A percentile compares a stretch with the other conserved stretches of the same genome.
Conservation (phyloP, 2,797 vertebrate genomes). For the Tangara arthus region DNA sequence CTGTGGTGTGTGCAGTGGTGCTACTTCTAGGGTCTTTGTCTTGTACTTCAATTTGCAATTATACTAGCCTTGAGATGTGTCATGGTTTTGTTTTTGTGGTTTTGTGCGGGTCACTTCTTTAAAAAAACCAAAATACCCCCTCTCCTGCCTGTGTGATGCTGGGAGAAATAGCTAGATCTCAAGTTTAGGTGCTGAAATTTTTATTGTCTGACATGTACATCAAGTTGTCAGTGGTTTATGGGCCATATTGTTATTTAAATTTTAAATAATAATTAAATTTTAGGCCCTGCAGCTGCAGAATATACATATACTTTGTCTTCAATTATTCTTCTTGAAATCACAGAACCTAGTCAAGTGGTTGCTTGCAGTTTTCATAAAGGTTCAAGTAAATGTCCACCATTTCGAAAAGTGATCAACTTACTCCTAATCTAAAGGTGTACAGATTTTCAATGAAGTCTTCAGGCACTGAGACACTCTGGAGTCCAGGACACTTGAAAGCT, state of each 20-base stretch:
- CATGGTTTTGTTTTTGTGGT: background rate
- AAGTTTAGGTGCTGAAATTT: background rate
- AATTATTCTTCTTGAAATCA: background rate
- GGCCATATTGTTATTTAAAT: background rate
- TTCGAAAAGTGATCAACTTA: background rate
- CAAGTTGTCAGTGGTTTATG: background rate
- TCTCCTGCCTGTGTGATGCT: background rate
- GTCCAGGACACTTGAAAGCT: background rate
- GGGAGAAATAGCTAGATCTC: background rate
- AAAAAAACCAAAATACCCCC: rapidly evolving
- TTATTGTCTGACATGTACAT: background rate
- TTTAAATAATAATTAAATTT: background rate
- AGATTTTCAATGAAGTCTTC: background rate
- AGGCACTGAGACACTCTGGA: background rate
- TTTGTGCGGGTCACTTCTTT: background rate
- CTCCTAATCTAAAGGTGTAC: background rate
- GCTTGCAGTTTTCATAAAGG: background rate
- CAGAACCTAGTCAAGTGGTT: background rate
- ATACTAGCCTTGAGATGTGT: background rate
- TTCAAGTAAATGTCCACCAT: background rate
- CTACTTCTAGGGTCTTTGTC: background rate
- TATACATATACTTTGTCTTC: background rate
- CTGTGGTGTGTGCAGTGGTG: background rate
- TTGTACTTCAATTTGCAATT: background rate
- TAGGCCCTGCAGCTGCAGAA: background rate